Evolutionary conservation across 2,888 invertebrate species (phyloP).

Genomic region (Caradrina kadenii): DNA sequence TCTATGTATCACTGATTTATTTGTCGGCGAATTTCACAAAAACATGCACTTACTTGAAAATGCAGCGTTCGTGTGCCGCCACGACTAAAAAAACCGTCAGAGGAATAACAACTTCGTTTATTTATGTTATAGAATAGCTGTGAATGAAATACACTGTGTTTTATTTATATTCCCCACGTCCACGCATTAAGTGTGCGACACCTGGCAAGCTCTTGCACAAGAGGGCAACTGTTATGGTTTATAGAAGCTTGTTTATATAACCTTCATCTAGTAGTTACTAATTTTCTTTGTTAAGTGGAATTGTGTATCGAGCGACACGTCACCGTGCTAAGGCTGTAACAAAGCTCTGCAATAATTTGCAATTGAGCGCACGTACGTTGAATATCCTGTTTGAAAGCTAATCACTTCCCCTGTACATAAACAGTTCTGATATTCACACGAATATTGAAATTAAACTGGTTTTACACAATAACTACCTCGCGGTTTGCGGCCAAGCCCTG

Average conservation of each 20-base stretch:
- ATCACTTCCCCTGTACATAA: slow-evolving; percentile 58
- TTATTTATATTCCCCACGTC: slow-evolving; percentile 74
- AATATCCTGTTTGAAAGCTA: slow-evolving; percentile 60
- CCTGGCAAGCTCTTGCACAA: slow-evolving; percentile 70
- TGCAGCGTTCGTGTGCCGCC: slow-evolving; percentile 59
- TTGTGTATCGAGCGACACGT: slow-evolving; percentile 45
- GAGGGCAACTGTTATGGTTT: slow-evolving; percentile 62
- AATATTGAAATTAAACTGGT: slow-evolving; percentile 59
- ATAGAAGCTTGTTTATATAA: slow-evolving; percentile 57
- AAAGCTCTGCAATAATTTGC: slow-evolving; percentile 51
- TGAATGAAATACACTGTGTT: slow-evolving; percentile 66
- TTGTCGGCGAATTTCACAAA: slow-evolving; percentile 67
- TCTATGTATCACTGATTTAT: slow-evolving; percentile 57
- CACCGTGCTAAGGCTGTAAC: slow-evolving; percentile 40
- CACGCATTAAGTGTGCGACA: slow-evolving; percentile 66
- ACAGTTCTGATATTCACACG: slow-evolving; percentile 55
- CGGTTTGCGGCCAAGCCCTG: slow-evolving; percentile 29
- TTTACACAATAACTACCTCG: slow-evolving; percentile 49
- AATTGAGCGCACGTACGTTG: slow-evolving; percentile 57
- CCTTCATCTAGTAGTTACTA: slow-evolving; percentile 50
- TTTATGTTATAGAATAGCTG: slow-evolving; percentile 58
- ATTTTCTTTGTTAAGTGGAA: slow-evolving; percentile 64
- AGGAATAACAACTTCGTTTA: slow-evolving; percentile 66
- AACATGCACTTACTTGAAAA: slow-evolving; percentile 63
- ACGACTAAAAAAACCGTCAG: slow-evolving; percentile 62